phyloP scores from a whole-genome alignment of 2,888 invertebrate genomes.

The Oscheius onirici region DNA sequence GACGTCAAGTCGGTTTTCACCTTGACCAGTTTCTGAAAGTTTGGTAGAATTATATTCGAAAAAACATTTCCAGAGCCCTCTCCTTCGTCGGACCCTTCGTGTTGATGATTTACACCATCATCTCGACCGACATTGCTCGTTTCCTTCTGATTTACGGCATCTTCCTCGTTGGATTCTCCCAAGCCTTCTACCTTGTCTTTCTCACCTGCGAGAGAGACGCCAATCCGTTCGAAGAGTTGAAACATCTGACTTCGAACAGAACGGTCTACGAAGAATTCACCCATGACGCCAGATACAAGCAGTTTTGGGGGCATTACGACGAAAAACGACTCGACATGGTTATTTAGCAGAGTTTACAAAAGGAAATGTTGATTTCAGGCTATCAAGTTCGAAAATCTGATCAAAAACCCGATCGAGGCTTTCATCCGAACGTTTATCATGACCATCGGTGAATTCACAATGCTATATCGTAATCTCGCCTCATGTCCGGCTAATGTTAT shows the following conservation, averaged over 20 bases:
- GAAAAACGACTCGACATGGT: slow-evolving; percentile 17
- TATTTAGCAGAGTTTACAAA: neutral
- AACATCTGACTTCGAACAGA: neutral
- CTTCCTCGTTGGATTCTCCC: slow-evolving; percentile 96
- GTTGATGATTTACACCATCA: slow-evolving; percentile 98
- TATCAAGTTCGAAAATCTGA: slow-evolving; percentile 40
- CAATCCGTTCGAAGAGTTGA: slow-evolving; percentile 35
- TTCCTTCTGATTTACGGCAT: slow-evolving; percentile 96
- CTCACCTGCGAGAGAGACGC: slow-evolving; percentile 77
- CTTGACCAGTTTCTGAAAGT: no score
- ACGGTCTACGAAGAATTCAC: neutral
- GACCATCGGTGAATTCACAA: slow-evolving; percentile 81
- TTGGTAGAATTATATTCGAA: no score
- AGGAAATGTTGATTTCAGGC: slow-evolving; percentile 23
- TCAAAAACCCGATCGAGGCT: slow-evolving; percentile 49
- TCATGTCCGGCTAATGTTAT: slow-evolving; percentile 50
- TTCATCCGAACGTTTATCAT: slow-evolving; percentile 93
- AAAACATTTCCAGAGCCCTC: slow-evolving; percentile 43
- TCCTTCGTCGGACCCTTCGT: slow-evolving; percentile 92
- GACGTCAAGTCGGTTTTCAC: no score
- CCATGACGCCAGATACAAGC: neutral
- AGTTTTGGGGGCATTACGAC: neutral
- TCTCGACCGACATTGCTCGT: slow-evolving; percentile 76
- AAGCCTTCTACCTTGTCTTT: slow-evolving; percentile 88
- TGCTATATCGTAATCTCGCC: slow-evolving; percentile 55